Evolutionary conservation across 1,140 invertebrate species (phyloP), one percentile per base, ranked within the genome.

Genomic region (Liolophura sinensis): DNA sequence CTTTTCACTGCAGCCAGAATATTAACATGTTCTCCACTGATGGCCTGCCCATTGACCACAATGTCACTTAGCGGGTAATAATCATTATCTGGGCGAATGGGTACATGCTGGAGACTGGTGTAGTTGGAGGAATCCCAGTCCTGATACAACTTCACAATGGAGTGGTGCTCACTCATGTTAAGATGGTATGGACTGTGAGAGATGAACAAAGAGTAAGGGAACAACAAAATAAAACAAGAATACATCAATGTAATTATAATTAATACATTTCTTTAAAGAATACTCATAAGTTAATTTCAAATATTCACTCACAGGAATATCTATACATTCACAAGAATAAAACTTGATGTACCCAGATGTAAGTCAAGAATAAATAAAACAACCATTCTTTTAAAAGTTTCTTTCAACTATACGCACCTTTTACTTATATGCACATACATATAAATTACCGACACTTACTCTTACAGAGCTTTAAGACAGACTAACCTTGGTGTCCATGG

Each of bases 41-140:
- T 67, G 18, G 31, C 62, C 57, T 76, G 76, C 12, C 79, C 81
- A 75, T 82, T 81, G 25, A 74, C 74, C 31, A 73, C 60, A 24
- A 83, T 73, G 67, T 83, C 81, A 49, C 77, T 78, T 18, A 83
- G 67, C 12, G 78, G 81, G 65, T 82, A 82, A 62, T 74, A 82
- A 59, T 83, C 80, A 73, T 76, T 80, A 60, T 62, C 74, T 16
- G 78, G 64, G 65, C 78, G 78, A 25, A 72, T 76, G 48, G 81
- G 81, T 0, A 80, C 50, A 52, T 76, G 69, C 48, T 72, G 59
- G 11, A 79, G 64, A 27, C 25, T 51, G n/a, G 49, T 56, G 63
- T 72, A 81, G 7, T 61, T 60, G 4, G 65, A 69, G 24, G 69
- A 20, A 66, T 79, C 70, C 65, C 51, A 67, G 27, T 76, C 78